These are phyloP conservation scores for Rana temporaria DNA, from an alignment of 2,113 vertebrate genomes.

Conservation along the genomic window DNA sequence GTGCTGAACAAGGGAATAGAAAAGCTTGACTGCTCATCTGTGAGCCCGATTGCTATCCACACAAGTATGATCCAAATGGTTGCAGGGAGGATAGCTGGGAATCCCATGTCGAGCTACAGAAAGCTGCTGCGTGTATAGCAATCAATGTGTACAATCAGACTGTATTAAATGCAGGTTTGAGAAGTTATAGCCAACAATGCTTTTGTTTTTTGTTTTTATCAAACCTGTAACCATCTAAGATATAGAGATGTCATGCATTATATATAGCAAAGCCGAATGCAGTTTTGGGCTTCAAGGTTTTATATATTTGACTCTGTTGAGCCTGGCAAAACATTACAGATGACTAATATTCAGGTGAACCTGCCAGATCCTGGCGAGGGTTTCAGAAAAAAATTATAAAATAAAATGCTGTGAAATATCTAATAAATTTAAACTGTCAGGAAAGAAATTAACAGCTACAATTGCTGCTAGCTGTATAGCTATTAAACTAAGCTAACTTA, in stretches of 20 bases:
- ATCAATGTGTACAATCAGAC: constrained; percentile 1
- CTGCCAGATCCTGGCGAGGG: no score
- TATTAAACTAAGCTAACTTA: no score
- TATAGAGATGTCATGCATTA: neutral
- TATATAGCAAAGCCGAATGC: neutral
- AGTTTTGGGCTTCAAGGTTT: no score
- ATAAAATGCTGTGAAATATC: no score
- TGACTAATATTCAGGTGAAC: no score
- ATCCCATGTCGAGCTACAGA: constrained; percentile 7
- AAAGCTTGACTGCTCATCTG: constrained; percentile 46
- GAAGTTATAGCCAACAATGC: neutral
- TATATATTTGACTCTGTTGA: no score
- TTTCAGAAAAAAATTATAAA: no score
- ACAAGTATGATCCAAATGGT: constrained; percentile 35
- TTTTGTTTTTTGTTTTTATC: neutral
- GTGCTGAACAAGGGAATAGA: constrained; percentile 19
- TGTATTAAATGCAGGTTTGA: constrained; percentile 11
- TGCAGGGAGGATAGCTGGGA: constrained; percentile 10
- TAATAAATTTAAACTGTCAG: no score
- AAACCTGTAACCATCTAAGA: neutral
- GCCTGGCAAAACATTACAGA: no score
- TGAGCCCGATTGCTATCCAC: constrained; percentile 35
- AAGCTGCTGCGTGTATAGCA: neutral
- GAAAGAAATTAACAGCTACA: no score
- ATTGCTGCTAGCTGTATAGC: no score